These are phyloP conservation scores for Cremastobaeus sp. DNA, from an alignment of 2,888 invertebrate species.

Conservation along the genomic window DNA sequence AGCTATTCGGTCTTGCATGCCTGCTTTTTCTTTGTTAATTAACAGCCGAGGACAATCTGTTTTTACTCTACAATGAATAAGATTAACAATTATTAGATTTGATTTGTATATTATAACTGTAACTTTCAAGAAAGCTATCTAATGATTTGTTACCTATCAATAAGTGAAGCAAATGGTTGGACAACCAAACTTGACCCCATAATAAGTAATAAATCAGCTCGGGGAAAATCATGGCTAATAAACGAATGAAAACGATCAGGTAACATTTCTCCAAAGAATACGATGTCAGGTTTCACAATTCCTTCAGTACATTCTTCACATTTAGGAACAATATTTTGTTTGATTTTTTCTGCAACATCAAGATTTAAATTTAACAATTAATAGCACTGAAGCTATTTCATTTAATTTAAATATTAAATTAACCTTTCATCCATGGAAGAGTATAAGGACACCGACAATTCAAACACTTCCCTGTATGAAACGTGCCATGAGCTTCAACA, in stretches of 20 bases:
- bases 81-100: not conserved
- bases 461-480: slow-evolving; percentile 91
- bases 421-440: slow-evolving; percentile 92
- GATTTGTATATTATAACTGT: slow-evolving; percentile 12
- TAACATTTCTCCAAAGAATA: slow-evolving; percentile 96
- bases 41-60: slow-evolving; percentile 88
- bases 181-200: slow-evolving; percentile 97
- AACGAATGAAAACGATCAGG: slow-evolving; percentile 87
- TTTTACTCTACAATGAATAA: slow-evolving; percentile 80
- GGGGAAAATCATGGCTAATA: slow-evolving; percentile 86
- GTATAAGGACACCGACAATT: slow-evolving; percentile 86
- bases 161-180: slow-evolving; percentile 94
- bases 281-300: slow-evolving; percentile 95
- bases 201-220: slow-evolving; percentile 94
- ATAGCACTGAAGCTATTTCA: too few species aligned
- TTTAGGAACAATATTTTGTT: slow-evolving; percentile 86
- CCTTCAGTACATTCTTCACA: slow-evolving; percentile 87
- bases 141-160: slow-evolving; percentile 83
- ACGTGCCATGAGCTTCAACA: slow-evolving; percentile 97
- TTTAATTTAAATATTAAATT: slow-evolving; percentile 24
- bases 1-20: slow-evolving; percentile 73
- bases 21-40: slow-evolving; percentile 88
- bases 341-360: slow-evolving; percentile 83
- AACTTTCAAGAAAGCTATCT: not conserved
- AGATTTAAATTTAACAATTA: slow-evolving; percentile 2